These are phyloP conservation scores for Channa striata DNA, from an alignment of 2,797 vertebrate species.

Conservation along the genomic window DNA sequence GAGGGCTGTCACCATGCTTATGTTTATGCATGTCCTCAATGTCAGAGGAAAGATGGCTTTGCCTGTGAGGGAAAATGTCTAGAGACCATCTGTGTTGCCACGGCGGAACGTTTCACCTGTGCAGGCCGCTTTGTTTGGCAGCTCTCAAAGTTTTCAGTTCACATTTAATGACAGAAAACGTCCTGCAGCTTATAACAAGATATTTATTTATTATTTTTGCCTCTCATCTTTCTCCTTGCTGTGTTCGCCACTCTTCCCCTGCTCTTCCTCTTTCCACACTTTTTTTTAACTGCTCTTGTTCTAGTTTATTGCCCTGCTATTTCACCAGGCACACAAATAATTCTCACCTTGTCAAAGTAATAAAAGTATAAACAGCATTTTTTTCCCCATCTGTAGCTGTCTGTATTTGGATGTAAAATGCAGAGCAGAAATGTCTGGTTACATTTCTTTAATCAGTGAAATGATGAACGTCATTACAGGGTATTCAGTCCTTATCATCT, in stretches of 20 bases:
- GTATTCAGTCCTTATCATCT: constrained; percentile 19
- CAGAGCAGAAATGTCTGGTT: background rate
- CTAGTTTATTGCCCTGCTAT: constrained; percentile 24
- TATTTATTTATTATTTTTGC: constrained; percentile 9
- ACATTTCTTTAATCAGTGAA: constrained; percentile 29
- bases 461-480: constrained; percentile 15
- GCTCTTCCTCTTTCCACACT: constrained; percentile 5
- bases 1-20: constrained; percentile 39
- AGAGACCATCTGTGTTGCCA: constrained; percentile 56
- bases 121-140: constrained; percentile 32
- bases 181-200: constrained; percentile 57
- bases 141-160: constrained; percentile 18
- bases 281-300: constrained; percentile 26
- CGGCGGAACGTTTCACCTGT: constrained; percentile 48
- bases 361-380: constrained; percentile 28
- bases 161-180: constrained; percentile 65
- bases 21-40: constrained; percentile 45
- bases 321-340: constrained; percentile 32
- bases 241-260: constrained; percentile 23
- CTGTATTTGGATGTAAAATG: background rate
- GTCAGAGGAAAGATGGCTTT: constrained; percentile 36
- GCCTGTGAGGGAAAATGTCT: constrained; percentile 35
- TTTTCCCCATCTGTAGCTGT: constrained; percentile 27
- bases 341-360: constrained; percentile 28
- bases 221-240: constrained; percentile 43